These are phyloP conservation scores for Pantherophis guttatus DNA, from an alignment of 2,113 vertebrate genomes.

Conservation along the genomic window DNA sequence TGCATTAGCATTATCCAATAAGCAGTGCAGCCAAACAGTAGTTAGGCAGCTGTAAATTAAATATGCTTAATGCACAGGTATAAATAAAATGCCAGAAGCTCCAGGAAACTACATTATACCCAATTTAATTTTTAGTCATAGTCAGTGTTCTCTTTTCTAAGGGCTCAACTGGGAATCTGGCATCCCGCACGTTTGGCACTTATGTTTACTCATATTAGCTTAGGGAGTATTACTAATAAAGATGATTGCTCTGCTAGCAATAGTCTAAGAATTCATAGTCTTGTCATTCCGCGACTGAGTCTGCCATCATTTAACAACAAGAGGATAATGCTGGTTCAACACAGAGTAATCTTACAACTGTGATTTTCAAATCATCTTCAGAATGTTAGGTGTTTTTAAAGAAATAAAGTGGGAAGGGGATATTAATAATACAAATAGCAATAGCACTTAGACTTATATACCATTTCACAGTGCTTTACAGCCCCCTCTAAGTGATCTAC, in stretches of 20 bases:
- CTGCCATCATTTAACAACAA: not conserved
- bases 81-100: slow-evolving; percentile 3
- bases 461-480: not conserved
- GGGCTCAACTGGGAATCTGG: not conserved
- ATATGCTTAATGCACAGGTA: slow-evolving; percentile 1
- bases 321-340: not conserved
- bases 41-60: slow-evolving; percentile 23
- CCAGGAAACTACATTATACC: not conserved
- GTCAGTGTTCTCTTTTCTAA: not conserved
- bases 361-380: not conserved
- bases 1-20: not conserved
- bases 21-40: slow-evolving; percentile 13
- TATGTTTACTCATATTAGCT: not conserved
- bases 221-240: not conserved
- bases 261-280: not conserved
- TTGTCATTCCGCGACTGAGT: not conserved
- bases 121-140: slow-evolving; percentile 14
- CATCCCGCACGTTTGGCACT: not conserved
- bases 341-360: not conserved
- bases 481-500: not conserved
- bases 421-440: not conserved
- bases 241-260: not conserved
- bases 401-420: not conserved
- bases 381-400: not conserved
- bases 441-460: not conserved